Evolutionary conservation across 2,888 invertebrate genomes (phyloP), one percentile per base, ranked within the genome.

Genomic region (Tachina fera): DNA sequence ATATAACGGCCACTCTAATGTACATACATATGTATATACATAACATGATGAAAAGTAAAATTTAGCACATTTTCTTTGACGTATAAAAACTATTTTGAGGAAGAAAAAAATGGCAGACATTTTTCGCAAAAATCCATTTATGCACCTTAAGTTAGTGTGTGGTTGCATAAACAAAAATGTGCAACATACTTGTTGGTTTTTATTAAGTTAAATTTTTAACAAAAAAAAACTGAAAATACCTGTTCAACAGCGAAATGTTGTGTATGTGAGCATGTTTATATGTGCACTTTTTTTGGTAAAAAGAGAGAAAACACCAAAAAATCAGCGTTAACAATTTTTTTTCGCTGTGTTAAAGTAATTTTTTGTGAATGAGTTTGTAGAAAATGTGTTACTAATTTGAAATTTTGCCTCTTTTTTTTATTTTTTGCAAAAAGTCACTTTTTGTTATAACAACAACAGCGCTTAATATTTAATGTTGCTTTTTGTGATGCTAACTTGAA

Each of bases 141-240:
- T 68, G 51, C 60, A 75, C 45, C 74, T 81, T 22, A 31, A 67
- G 67, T 60, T 60, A 41, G 53, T 75, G 68, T 68, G 68, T 68
- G 81, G 81, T 67, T 49, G 60, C 81, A 81, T 74, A 68, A 74
- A 67, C 49, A 58, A 80, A 72, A 56, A 67, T 80, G 58, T 67
- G 16, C 39, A 60, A 22, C 61, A 61, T 45, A 70, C 58, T 45
- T 68, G 43, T 67, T 75, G 60, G 47, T 74, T 81, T 74, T 81
- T 74, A 74, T 74, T 81, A 60, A 80, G 65, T 80, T 72, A 65
- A 72, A 63, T 19, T 56, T 65, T 13, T 19, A 3, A 31, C 31
- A 3, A 74, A 39, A 22, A 75, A 65, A 75, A 56, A 47, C 5
- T 13, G 9, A 3, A 19, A 19, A 31, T 31, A 31, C 6, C 31